phyloP scores from a whole-genome alignment of 2,797 vertebrate genomes.

The Epinephelus awoara region DNA sequence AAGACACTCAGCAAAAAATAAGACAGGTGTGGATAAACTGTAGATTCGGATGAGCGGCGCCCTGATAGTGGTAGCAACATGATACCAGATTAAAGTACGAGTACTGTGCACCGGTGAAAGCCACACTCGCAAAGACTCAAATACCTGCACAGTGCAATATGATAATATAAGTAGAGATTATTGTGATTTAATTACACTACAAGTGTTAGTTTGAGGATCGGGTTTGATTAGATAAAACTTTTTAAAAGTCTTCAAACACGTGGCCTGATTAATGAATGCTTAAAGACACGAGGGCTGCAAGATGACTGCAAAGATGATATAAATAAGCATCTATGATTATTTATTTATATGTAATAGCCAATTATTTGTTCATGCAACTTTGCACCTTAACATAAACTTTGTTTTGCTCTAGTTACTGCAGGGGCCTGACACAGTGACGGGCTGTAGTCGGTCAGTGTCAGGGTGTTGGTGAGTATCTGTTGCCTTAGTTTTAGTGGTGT shows the following conservation, averaged over 20 bases:
- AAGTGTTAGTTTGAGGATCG: conserved; percentile 19
- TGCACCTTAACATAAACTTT: not conserved
- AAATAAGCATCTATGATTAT: not conserved
- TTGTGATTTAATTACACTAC: conserved; percentile 47
- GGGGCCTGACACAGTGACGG: too few relatives aligned
- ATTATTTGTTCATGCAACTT: too few relatives aligned
- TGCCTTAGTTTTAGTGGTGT: too few relatives aligned
- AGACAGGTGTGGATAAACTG: conserved; percentile 41
- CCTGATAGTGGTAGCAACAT: conserved; percentile 46
- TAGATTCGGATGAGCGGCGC: conserved; percentile 9
- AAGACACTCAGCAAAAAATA: conserved; percentile 34
- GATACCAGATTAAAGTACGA: conserved; percentile 47
- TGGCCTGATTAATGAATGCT: not conserved
- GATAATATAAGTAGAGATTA: conserved; percentile 30
- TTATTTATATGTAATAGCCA: not conserved
- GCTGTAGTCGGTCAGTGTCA: too few relatives aligned
- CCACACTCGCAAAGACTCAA: conserved; percentile 19
- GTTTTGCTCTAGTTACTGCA: not conserved
- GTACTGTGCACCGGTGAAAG: conserved; percentile 28
- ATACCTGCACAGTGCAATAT: conserved; percentile 28
- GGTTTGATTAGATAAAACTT: conserved; percentile 23
- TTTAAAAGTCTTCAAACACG: not conserved
- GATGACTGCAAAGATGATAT: not conserved
- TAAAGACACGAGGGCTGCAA: not conserved
- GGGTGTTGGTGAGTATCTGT: too few relatives aligned